Evolutionary conservation across 2,888 invertebrate genomes (phyloP).

Genomic region (Epistrophe eligans): DNA sequence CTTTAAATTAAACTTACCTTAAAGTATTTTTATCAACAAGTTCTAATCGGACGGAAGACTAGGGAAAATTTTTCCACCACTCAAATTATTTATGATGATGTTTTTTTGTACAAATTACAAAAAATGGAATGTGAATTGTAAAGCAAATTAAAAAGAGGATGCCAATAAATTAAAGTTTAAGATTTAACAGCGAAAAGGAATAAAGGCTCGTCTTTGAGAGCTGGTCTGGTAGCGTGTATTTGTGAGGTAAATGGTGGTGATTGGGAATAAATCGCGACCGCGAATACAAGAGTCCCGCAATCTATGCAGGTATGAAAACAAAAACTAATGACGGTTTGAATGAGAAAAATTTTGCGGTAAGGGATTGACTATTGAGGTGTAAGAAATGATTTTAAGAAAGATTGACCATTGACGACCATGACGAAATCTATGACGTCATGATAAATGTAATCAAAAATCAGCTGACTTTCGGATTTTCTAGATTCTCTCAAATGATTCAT

Average conservation of each 20-base stretch:
- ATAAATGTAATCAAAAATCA: slow-evolving; percentile 21
- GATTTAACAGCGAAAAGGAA: not conserved
- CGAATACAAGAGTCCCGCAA: not conserved
- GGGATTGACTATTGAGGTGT: not conserved
- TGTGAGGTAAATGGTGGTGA: not conserved
- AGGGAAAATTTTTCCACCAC: not conserved
- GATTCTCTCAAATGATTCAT: not conserved
- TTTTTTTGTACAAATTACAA: too few species aligned
- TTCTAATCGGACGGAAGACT: slow-evolving; percentile 12
- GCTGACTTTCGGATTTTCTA: not conserved
- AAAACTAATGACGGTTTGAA: not conserved
- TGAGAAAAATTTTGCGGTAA: not conserved
- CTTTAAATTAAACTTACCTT: not conserved
- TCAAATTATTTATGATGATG: not conserved
- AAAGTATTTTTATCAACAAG: not conserved
- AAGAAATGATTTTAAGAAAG: not conserved
- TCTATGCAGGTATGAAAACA: not conserved
- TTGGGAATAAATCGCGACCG: slow-evolving; percentile 9
- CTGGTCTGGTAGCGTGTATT: not conserved
- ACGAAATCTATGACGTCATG: slow-evolving; percentile 2
- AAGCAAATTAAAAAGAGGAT: not conserved
- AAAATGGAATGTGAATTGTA: not conserved
- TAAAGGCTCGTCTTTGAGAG: not conserved
- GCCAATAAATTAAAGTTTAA: not conserved
- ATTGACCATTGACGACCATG: not conserved